A percentile compares a stretch with the other conserved stretches of the same genome.
phyloP scores from a whole-genome alignment of 2,797 vertebrate species.

The Menidia menidia region DNA sequence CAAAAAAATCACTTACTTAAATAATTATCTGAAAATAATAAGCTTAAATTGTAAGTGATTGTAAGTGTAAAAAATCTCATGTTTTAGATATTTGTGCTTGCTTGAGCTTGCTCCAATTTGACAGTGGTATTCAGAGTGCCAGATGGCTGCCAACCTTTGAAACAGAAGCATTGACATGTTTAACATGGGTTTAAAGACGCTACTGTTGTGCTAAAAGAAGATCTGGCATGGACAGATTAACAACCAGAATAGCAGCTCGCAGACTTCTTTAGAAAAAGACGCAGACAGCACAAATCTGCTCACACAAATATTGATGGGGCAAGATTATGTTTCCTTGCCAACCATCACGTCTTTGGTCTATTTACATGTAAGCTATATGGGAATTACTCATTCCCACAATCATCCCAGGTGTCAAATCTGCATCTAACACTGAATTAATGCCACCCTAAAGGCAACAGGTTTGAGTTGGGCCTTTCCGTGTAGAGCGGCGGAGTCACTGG shows the following conservation, averaged over 20 bases:
- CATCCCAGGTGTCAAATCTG: slow-evolving; percentile 36
- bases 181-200: slow-evolving; percentile 67
- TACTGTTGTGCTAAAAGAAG: slow-evolving; percentile 62
- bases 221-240: slow-evolving; percentile 68
- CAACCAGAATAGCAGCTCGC: slow-evolving; percentile 39
- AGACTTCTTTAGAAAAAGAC: slow-evolving; percentile 54
- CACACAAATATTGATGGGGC: slow-evolving; percentile 15
- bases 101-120: slow-evolving; percentile 38
- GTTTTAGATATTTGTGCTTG: slow-evolving; percentile 61
- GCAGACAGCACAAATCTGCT: slow-evolving; percentile 32
- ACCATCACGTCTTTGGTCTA: slow-evolving; percentile 3
- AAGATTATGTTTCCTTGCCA: slow-evolving; percentile 15
- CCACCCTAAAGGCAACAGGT: slow-evolving; percentile 40
- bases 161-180: slow-evolving; percentile 64
- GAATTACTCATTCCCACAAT: slow-evolving; percentile 1
- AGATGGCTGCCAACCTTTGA: slow-evolving; percentile 65
- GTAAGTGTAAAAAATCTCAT: slow-evolving; percentile 32
- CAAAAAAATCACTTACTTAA: background rate
- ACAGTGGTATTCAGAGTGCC: slow-evolving; percentile 66
- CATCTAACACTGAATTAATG: slow-evolving; percentile 41
- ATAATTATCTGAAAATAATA: slow-evolving; percentile 19
- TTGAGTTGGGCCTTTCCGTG: slow-evolving; percentile 31
- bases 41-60: slow-evolving; percentile 7
- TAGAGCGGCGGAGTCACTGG: slow-evolving; percentile 56
- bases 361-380: slow-evolving; percentile 18